Percentiles rank a stretch among this genome's conserved stretches.
These are phyloP conservation scores for Sclerodermus sp. DNA, from an alignment of 2,888 invertebrate species.

Conservation along the genomic window DNA sequence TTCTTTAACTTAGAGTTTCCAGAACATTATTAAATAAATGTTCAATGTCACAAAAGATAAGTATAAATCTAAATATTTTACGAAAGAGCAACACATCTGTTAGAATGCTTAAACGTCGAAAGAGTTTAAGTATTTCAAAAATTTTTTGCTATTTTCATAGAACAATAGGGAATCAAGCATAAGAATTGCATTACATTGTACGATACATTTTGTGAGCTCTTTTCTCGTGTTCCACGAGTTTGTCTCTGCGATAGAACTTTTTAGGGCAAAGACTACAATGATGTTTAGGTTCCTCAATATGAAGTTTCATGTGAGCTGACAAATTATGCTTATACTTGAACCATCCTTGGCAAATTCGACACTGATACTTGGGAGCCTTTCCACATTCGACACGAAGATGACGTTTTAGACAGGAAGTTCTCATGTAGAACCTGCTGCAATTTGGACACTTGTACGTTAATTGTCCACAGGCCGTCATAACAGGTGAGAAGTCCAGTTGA, in stretches of 20 bases:
- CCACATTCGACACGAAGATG: slow-evolving; percentile 56
- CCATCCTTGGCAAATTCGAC: slow-evolving; percentile 50
- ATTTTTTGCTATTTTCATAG: no score
- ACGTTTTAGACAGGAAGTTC: slow-evolving; percentile 44
- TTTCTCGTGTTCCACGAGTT: slow-evolving; percentile 42
- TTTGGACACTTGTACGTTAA: slow-evolving; percentile 63
- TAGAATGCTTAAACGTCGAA: no score
- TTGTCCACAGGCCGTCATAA: slow-evolving; percentile 33
- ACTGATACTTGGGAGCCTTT: slow-evolving; percentile 54
- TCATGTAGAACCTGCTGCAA: slow-evolving; percentile 56
- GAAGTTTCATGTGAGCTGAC: slow-evolving; percentile 46
- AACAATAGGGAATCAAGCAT: no score
- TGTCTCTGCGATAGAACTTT: slow-evolving; percentile 48
- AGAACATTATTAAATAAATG: no score
- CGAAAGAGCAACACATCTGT: no score
- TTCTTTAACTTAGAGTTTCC: no score
- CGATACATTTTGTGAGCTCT: slow-evolving; percentile 29
- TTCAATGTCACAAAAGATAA: no score
- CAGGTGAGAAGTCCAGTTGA: background rate
- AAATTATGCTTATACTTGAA: slow-evolving; percentile 53
- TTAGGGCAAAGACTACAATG: slow-evolving; percentile 41
- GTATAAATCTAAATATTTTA: no score
- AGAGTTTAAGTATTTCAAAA: no score
- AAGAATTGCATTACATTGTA: no score
- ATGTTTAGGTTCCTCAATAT: slow-evolving; percentile 45